Evolutionary conservation across 2,888 invertebrate species (phyloP).

Genomic region (Epinotia demarniana): DNA sequence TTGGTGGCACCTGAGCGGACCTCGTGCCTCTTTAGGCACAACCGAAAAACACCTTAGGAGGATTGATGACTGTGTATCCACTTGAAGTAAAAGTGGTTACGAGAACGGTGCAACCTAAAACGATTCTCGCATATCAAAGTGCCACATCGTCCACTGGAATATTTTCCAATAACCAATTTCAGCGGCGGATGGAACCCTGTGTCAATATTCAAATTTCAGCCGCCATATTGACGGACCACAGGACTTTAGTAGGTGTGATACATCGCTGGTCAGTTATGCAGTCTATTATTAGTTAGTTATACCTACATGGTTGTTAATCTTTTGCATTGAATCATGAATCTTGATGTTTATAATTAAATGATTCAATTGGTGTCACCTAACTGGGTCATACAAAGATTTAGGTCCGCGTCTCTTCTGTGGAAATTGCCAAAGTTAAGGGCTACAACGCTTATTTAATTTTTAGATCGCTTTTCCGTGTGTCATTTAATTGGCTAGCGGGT

Average conservation of each 20-base stretch:
- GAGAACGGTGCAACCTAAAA: background rate
- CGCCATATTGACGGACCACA: conserved; percentile 9
- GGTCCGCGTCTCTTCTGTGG: too few relatives aligned
- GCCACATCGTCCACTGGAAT: conserved; percentile 9
- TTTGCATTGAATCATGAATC: background rate
- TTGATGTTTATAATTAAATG: background rate
- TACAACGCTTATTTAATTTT: too few relatives aligned
- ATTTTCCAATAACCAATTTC: conserved; percentile 40
- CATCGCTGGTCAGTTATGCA: background rate
- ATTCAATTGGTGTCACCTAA: background rate
- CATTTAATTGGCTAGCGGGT: too few relatives aligned
- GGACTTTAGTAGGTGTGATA: background rate
- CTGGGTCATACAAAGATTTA: too few relatives aligned
- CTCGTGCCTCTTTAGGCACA: too few relatives aligned
- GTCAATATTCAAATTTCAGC: conserved; percentile 40
- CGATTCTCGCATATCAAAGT: conserved; percentile 22
- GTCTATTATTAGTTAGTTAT: background rate
- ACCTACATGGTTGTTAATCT: background rate
- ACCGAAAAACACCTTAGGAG: too few relatives aligned
- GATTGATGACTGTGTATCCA: too few relatives aligned
- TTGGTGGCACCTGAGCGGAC: too few relatives aligned
- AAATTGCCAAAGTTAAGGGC: too few relatives aligned
- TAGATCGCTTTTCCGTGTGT: too few relatives aligned
- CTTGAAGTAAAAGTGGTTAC: background rate
- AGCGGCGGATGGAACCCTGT: conserved; percentile 18